A percentile compares a stretch with the other conserved stretches of the same genome.
Conservation (phyloP, 1,140 invertebrate genomes). For the Coenobita brevimanus region DNA sequence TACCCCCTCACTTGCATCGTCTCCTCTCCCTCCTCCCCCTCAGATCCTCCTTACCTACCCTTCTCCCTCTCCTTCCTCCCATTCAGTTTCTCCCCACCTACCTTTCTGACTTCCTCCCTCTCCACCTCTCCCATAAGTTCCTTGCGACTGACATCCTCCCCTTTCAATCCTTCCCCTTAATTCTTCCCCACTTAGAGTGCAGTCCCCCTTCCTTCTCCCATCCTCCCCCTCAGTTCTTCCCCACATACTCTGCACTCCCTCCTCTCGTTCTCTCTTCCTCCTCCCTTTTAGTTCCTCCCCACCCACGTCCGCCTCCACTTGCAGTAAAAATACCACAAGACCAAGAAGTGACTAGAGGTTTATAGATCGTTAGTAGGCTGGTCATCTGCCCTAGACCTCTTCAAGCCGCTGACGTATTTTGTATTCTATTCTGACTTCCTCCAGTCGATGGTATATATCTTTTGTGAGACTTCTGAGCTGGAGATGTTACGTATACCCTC, state of each 20-base stretch:
- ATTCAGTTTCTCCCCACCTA: background rate
- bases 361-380: no score
- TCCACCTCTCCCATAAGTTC: background rate
- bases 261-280: background rate
- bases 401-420: no score
- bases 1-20: no score
- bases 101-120: background rate
- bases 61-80: background rate
- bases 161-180: background rate
- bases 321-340: no score
- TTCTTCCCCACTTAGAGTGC: background rate
- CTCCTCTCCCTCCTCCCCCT: background rate
- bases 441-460: no score
- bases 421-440: no score
- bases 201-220: background rate
- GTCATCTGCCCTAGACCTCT: no score
- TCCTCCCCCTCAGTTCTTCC: background rate
- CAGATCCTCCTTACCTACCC: background rate
- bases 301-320: background rate
- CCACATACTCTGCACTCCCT: background rate
- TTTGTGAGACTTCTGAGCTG: no score
- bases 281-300: background rate
- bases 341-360: no score
- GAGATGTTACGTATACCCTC: no score
- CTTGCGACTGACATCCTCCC: background rate